Evolutionary conservation across 2,797 vertebrate species (phyloP).

Genomic region (Pristis pectinata): DNA sequence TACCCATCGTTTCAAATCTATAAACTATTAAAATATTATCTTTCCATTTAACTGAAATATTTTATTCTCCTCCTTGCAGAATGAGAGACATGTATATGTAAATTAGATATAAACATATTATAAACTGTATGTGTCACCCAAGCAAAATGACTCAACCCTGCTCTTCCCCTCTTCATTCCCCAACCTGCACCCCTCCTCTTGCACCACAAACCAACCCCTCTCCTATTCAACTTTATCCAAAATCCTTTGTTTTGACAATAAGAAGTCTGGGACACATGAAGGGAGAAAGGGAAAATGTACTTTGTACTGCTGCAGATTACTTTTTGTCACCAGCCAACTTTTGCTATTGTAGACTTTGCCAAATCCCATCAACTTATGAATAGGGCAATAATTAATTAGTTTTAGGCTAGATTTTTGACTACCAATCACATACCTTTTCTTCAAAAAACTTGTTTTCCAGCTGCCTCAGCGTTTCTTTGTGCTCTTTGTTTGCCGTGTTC

Average conservation of each 20-base stretch:
- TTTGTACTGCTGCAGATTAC: background rate
- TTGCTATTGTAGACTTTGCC: background rate
- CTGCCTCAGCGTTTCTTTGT: slow-evolving; percentile 61
- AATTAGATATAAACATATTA: no score
- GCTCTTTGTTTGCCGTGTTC: slow-evolving; percentile 56
- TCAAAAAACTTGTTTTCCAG: slow-evolving; percentile 68
- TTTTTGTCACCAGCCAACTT: background rate
- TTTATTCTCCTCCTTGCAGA: background rate
- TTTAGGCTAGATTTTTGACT: background rate
- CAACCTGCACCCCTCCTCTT: no score
- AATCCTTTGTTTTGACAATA: background rate
- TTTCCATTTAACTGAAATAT: background rate
- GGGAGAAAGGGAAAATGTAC: background rate
- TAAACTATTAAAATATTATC: background rate
- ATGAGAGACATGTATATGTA: no score
- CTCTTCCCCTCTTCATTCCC: no score
- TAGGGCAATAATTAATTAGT: background rate
- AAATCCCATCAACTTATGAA: background rate
- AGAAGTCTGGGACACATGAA: background rate
- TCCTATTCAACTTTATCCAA: background rate
- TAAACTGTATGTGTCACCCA: no score
- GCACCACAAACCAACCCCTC: background rate
- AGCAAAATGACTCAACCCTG: background rate
- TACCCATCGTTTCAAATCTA: background rate
- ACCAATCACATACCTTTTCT: slow-evolving; percentile 64